Evolutionary conservation across 2,113 vertebrate genomes (phyloP), one percentile per base, ranked within the genome.

Genomic region (Anolis sagrei): DNA sequence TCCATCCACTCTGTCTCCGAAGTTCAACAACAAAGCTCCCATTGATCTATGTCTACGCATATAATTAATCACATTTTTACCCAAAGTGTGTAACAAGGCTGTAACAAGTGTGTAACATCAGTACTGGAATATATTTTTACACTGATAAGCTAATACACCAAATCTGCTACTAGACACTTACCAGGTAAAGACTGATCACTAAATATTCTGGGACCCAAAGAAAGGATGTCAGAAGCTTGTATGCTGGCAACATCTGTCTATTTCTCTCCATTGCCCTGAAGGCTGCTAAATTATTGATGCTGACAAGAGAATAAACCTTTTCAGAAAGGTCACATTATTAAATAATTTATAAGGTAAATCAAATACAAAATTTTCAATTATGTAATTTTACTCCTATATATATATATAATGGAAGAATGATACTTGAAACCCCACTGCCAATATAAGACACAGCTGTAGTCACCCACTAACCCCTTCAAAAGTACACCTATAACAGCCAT

Each of bases 221-320:
- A 7, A 16, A 16, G 11, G 5, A 54, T n/a, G 29, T 51, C 6
- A 72, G 32, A 51, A 54, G 19, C 18, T 54, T 72, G n/a, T 70
- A 21, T 51, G 4, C 44, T 51, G 9, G 64, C 16, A 69, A 81
- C 49, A 21, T 49, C 21, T 81, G 79, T n/a, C 16, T 44, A 39
- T 48, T 69, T 81, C 49, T 66, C n/a, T 39, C 7, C 36, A 68
- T 32, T 25, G 10, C 18, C 34, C 19, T 36, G 54, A 13, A 44
- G 61, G 0, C 4, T 18, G 9, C n/a, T 34, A 2, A 1, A 14
- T 3, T n/a, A 62, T 23, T 25, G 73, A 70, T 89, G 4, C 13
- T 85, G 77, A 14, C 5, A 7, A 29, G 69, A 87, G 79, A 83
- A 81, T 76, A 29, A 82, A 91, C 13, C 58, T 64, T 5, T 77